Base-by-base conservation (phyloP, 2,113 vertebrate genomes). In the Dasyurus viverrinus region DNA sequence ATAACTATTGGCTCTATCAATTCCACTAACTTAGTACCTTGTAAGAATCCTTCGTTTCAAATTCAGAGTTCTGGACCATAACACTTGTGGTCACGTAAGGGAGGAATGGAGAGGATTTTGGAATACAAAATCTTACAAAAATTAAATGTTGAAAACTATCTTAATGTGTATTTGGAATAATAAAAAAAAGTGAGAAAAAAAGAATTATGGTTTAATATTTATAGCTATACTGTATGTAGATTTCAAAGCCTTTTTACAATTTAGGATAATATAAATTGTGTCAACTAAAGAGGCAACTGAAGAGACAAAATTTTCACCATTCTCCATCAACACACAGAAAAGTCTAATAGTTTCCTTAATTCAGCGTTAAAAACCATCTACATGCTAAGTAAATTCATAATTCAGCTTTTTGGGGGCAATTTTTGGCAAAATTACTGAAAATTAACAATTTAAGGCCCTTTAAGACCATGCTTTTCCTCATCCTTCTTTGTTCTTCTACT, bases 331-430 rank as follows among this genome's bases (percentile, higher is more conserved):
- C 42, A 53, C 36, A 89, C 42, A 52, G 5, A 16, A 23, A 25
- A 52, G 60, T 11, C 42, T 93, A 91, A 93, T 2, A 76, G 54
- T 30, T 47, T 91, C 54, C n/a, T 94, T 92, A 96, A 93, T 93
- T 93, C 50, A 93, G 50, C 12, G n/a, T 96, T 95, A 90, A 94
- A 95, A 93, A 27, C 52, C 8, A 89, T 53, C 95, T 54, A 93
- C 27, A 26, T 68, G 54, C 93, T 91, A 55, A 30, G 89, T 22
- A 55, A n/a, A 93, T 11, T 89, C 91, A 24, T 84, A 94, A 94
- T 19, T 94, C 16, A 25, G 53, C 46, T 96, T 94, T 94, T 52
- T 96, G 46, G 89, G 52, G 26, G 14, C 47, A 47, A 47, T 47
- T 93, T 47, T 92, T 68, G 93, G 91, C 53, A 25, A 92, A 93